Evolutionary conservation across 2,797 vertebrate species (phyloP), one percentile per base, ranked within the genome.

Genomic region (Danio tinwini): DNA sequence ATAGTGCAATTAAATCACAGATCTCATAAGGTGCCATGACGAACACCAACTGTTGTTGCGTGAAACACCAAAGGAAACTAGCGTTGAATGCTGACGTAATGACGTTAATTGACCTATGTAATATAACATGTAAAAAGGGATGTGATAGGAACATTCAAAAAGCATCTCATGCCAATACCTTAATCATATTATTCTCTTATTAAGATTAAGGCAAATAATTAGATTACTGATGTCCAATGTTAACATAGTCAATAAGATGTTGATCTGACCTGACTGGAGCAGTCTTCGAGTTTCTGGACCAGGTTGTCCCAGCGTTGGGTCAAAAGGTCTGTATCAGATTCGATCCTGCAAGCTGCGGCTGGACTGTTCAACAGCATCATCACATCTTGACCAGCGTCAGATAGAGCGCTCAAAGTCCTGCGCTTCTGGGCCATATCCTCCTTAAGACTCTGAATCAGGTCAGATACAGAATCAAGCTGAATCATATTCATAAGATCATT

Each of bases 351-450:
- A 53, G 91, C 91, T 0, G 94, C 95, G 45, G 91, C 93, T 5
- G 90, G 81, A 78, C 86, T 96, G 49, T 85, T 93, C 83, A 99
- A 89, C 55, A 99, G 90, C 0, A 93, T 92, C 0, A 89, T 89
- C 82, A 99, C 95, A 76, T 98, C 96, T 85, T 97, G 96, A 73
- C 95, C 95, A 5, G 96, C 93, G 40, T 98, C 96, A 6, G 95
- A 95, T 76, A 98, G 92, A 71, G 98, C 94, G 83, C 97, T 95
- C 77, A 99, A 87, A 0, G 93, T 94, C 75, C 93, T 93, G 62
- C 93, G 93, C 87, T 98, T 98, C 92, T 95, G 96, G 84, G 96
- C 96, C 96, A 99, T 95, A 86, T 99, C 97, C 83, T 99, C 97
- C 83, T 95, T 96, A 84, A 96, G 89, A 88, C 89, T 93, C 95